These are phyloP conservation scores for Hippopotamyrus pictus DNA, from an alignment of 2,797 vertebrate species.

Conservation along the genomic window DNA sequence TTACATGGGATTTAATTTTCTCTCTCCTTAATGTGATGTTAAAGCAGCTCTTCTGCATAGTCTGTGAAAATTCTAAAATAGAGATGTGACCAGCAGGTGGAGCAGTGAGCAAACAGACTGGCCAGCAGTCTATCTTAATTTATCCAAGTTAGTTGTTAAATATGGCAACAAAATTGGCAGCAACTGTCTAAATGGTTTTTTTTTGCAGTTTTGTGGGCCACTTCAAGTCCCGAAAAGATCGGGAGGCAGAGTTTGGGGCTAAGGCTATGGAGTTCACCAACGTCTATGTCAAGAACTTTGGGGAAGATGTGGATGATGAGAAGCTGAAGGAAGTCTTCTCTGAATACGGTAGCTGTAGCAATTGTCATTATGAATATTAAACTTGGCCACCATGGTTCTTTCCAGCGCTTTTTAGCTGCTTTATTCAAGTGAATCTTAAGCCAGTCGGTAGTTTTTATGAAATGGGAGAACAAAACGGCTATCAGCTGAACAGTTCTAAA, in stretches of 20 bases:
- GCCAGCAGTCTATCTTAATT: background rate
- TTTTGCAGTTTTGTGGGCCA: conserved; percentile 83
- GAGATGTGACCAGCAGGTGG: conserved; percentile 6
- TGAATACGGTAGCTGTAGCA: conserved; percentile 66
- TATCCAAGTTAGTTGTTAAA: background rate
- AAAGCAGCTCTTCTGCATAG: background rate
- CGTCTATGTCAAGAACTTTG: conserved; percentile 96
- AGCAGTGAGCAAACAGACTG: background rate
- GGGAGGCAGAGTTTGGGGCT: conserved; percentile 79
- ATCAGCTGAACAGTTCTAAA: background rate
- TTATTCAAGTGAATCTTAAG: background rate
- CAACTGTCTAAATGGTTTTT: background rate
- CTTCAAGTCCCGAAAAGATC: conserved; percentile 90
- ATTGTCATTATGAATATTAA: background rate
- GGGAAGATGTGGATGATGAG: conserved; percentile 73
- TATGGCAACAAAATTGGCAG: background rate
- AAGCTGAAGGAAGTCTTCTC: conserved; percentile 79
- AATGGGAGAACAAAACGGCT: background rate
- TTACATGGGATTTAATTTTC: background rate
- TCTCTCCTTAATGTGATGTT: background rate
- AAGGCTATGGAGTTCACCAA: conserved; percentile 87
- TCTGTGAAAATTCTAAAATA: background rate
- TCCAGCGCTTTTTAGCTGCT: background rate
- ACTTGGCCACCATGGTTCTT: background rate
- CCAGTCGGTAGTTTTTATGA: background rate